These are phyloP conservation scores for Crepidodera aurea DNA, from an alignment of 2,888 invertebrate species.

Conservation along the genomic window DNA sequence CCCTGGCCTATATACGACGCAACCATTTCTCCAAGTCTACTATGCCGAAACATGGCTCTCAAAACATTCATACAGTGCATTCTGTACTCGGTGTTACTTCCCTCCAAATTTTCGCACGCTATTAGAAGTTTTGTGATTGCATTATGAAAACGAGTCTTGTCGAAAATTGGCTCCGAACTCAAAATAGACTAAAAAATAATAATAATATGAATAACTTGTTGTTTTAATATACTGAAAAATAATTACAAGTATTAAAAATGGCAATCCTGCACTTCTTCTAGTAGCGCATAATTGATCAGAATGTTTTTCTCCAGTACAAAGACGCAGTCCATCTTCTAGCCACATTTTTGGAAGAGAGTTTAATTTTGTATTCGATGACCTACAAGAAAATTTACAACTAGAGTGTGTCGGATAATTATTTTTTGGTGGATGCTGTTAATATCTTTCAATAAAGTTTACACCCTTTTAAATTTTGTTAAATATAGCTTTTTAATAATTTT, in stretches of 20 bases:
- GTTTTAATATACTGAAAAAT: constrained; percentile 3
- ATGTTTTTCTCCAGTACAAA: constrained; percentile 64
- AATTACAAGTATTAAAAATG: constrained; percentile 84
- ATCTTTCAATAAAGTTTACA: too few species aligned
- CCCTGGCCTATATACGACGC: constrained; percentile 74
- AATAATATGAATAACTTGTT: too few species aligned
- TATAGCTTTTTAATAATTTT: too few species aligned
- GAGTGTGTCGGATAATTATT: too few species aligned
- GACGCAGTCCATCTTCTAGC: constrained; percentile 68
- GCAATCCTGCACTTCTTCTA: constrained; percentile 91
- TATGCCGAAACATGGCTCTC: constrained; percentile 80
- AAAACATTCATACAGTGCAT: constrained; percentile 89
- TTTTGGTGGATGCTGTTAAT: too few species aligned
- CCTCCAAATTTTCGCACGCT: constrained; percentile 56
- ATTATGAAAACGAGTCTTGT: constrained; percentile 42
- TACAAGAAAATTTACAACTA: constrained; percentile 24
- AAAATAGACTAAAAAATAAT: constrained; percentile 73
- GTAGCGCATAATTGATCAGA: constrained; percentile 77
- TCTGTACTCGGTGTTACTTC: constrained; percentile 63
- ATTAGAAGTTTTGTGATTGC: constrained; percentile 67
- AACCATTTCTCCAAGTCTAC: constrained; percentile 77
- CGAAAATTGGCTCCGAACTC: constrained; percentile 70
- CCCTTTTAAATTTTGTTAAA: too few species aligned
- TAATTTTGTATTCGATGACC: constrained; percentile 53
- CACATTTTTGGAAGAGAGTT: constrained; percentile 71